Percentiles rank a stretch among this genome's conserved stretches.
Evolutionary conservation across 2,797 vertebrate genomes (phyloP).

Genomic region (Pangasius mekongensis): DNA sequence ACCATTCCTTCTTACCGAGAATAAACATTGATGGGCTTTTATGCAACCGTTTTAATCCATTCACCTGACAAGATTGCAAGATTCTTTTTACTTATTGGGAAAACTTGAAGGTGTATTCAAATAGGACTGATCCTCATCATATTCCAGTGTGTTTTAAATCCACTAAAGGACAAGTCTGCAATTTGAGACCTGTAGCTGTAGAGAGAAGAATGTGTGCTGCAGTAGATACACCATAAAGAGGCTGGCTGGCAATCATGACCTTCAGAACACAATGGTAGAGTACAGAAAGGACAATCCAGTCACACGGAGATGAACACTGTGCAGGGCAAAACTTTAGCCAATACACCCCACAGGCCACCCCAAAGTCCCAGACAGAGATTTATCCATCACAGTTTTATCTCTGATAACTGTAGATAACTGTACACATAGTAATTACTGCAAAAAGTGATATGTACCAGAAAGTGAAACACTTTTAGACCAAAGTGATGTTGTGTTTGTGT

Average conservation of each 20-base stretch:
- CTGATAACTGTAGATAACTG: neutral
- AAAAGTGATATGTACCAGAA: neutral
- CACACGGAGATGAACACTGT: neutral
- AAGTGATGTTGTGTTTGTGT: neutral
- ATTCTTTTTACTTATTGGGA: neutral
- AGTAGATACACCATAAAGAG: neutral
- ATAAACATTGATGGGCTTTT: neutral
- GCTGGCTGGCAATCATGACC: slow-evolving; percentile 14
- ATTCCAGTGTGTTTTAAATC: neutral
- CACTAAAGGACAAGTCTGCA: neutral
- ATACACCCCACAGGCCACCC: neutral
- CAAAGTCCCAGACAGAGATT: neutral
- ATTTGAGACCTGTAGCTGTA: neutral
- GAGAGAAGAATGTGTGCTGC: neutral
- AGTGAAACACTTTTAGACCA: neutral
- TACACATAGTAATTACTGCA: neutral
- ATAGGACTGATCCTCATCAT: neutral
- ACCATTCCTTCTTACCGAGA: no score
- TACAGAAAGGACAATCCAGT: slow-evolving; percentile 12
- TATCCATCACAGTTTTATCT: neutral
- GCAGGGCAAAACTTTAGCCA: neutral
- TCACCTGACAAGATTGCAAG: neutral
- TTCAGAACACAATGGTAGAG: neutral
- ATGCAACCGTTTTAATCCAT: neutral
- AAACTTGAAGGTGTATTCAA: neutral